Evolutionary conservation across 2,113 vertebrate genomes (phyloP).

Genomic region (Globicephala melas): DNA sequence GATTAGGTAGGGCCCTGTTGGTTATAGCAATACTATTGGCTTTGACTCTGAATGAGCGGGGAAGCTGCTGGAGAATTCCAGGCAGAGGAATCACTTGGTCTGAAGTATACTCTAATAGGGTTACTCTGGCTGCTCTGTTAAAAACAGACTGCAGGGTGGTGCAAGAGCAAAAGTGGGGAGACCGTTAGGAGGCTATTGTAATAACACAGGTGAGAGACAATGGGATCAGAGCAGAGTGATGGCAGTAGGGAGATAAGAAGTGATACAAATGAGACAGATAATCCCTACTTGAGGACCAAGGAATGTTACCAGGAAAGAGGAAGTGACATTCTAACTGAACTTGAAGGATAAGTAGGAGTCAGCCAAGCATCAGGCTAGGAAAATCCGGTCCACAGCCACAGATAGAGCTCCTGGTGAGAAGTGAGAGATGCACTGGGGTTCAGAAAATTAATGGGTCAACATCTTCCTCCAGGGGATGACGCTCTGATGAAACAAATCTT

Average conservation of each 20-base stretch:
- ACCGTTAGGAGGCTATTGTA: background rate
- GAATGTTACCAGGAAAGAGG: background rate
- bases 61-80: background rate
- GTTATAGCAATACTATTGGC: rapidly evolving
- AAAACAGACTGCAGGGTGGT: background rate
- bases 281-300: background rate
- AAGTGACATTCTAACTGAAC: background rate
- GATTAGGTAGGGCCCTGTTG: rapidly evolving
- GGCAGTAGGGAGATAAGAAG: background rate
- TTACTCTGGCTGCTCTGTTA: background rate
- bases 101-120: background rate
- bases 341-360: background rate
- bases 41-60: background rate
- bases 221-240: background rate
- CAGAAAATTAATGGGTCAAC: background rate
- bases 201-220: background rate
- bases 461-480: background rate
- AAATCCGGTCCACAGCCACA: background rate
- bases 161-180: background rate
- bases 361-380: background rate
- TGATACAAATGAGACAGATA: background rate
- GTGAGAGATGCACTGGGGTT: background rate
- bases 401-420: background rate
- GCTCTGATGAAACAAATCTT: background rate
- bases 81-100: background rate